A percentile compares a stretch with the other conserved stretches of the same genome.
Evolutionary conservation across 1,140 invertebrate genomes (phyloP).

Genomic region (Dendrolimus punctatus): DNA sequence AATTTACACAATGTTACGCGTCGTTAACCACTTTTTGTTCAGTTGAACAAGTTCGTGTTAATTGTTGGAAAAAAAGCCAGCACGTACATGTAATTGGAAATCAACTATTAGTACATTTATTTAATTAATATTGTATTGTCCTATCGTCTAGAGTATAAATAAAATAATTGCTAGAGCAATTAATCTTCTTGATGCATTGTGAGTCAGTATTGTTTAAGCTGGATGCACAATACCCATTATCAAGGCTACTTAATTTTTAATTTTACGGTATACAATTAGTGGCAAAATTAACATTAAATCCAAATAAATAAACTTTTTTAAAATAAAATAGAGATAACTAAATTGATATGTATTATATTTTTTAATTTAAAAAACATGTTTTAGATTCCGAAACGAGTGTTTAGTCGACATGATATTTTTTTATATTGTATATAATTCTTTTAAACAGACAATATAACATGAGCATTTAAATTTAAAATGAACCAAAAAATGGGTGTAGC

Average conservation of each 20-base stretch:
- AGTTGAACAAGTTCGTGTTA: conserved; percentile 17
- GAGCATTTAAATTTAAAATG: too few relatives aligned
- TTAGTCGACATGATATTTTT: too few relatives aligned
- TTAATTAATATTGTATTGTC: conserved; percentile 19
- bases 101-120: conserved; percentile 33
- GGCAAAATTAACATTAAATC: too few relatives aligned
- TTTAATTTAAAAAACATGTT: neutral
- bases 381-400: neutral
- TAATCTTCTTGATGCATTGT: conserved; percentile 1
- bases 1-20: conserved; percentile 27
- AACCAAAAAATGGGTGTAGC: neutral
- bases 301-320: too few relatives aligned
- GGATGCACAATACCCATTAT: neutral
- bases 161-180: conserved; percentile 2
- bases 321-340: too few relatives aligned
- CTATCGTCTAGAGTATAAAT: neutral
- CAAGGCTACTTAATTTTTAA: too few relatives aligned
- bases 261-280: too few relatives aligned
- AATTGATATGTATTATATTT: neutral
- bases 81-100: conserved; percentile 28
- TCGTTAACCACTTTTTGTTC: conserved; percentile 32
- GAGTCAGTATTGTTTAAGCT: neutral
- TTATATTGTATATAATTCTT: too few relatives aligned
- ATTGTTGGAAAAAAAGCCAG: conserved; percentile 26
- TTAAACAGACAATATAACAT: too few relatives aligned